Conservation (phyloP, 2,113 vertebrate genomes). For the Gambusia holbrooki region DNA sequence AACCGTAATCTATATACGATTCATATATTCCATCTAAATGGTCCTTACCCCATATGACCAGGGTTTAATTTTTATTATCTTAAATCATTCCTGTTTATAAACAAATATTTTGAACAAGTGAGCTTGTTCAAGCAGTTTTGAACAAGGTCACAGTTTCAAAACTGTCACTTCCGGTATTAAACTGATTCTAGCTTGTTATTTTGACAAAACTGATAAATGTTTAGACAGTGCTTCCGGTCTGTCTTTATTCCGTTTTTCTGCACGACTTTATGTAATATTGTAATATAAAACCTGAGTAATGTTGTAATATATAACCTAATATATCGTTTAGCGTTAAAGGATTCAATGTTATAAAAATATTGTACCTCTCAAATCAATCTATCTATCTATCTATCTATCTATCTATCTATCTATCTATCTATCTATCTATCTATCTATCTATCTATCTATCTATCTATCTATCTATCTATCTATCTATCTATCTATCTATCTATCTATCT, state of each 20-base stretch:
- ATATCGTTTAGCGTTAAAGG: background rate
- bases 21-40: background rate
- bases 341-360: no score
- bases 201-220: slow-evolving; percentile 23
- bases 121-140: no score
- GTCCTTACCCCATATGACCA: background rate
- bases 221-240: slow-evolving; percentile 60
- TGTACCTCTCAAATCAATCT: no score
- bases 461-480: background rate
- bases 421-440: background rate
- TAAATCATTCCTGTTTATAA: background rate
- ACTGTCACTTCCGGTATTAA: slow-evolving; percentile 3
- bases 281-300: background rate
- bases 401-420: no score
- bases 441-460: background rate
- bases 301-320: background rate
- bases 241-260: slow-evolving; percentile 20
- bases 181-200: background rate
- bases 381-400: background rate
- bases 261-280: background rate
- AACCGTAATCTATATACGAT: background rate
- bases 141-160: background rate
- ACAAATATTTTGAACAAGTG: background rate
- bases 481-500: no score
- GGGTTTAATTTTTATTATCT: background rate